Evolutionary conservation across 1,140 invertebrate genomes (phyloP), one percentile per base, ranked within the genome.

Genomic region (Dendrolimus kikuchii): DNA sequence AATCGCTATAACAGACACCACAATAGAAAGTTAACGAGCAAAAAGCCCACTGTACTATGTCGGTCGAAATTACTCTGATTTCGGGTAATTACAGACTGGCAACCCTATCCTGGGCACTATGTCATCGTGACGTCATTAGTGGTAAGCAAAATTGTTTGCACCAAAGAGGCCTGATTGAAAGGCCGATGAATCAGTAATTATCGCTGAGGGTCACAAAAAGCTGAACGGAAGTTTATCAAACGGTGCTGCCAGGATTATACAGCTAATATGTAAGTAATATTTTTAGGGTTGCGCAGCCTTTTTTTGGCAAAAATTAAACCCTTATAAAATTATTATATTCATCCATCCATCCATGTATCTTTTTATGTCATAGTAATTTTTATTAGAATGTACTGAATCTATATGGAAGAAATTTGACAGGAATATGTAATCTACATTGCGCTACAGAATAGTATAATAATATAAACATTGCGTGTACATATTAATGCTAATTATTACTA

Each of bases 121-220:
- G 81, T 84, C 81, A 84, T 79, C 71, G 74, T 81, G 77, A 77
- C 78, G 69, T 69, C 80, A 80, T 83, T 83, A 83, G 67, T 63
- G 68, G 70, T 73, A 77, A 77, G 74, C 74, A 72, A 74, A 82
- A 81, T 78, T 72, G 74, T 76, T 75, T 63, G 45, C 55, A 47
- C 56, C 46, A 62, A 65, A 66, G 55, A 49, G 46, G 42, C 39
- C 42, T 60, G 57, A 65, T 68, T 61, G 61, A 66, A 60, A 56
- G 54, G 47, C 50, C 47, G 43, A 42, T 60, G 53, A 56, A 54
- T 55, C 47, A 41, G 53, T 57, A 55, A 62, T 64, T 57, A 59
- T 55, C 57, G 43, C 44, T 46, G 45, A 41, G 40, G 38, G 45
- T 40, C 49, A 49, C 40, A 50, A 56, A 55, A 56, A 47, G 50